Percentiles rank a stretch among this genome's conserved stretches.
Conservation (phyloP, 1,140 invertebrate species). For the Panagrolaimus sp. region DNA sequence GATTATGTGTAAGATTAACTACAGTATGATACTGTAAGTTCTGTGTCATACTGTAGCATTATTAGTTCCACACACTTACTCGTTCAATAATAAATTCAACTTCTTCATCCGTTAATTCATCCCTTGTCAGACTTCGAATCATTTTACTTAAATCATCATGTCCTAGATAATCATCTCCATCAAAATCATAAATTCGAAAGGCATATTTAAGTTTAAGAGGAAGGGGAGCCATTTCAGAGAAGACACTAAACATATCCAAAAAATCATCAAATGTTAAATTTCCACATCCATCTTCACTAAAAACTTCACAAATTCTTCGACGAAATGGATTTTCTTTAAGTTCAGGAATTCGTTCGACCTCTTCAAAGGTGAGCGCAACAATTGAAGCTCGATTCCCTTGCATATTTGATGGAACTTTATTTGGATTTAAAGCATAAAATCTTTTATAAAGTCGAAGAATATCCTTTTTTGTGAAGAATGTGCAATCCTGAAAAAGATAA, state of each 20-base stretch:
- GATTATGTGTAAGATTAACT: too few species aligned
- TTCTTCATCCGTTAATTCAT: constrained; percentile 79
- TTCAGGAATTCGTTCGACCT: constrained; percentile 79
- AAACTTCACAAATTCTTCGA: constrained; percentile 80
- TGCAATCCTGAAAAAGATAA: constrained; percentile 63
- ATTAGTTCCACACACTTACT: constrained; percentile 52
- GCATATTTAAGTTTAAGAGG: constrained; percentile 88
- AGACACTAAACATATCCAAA: constrained; percentile 78
- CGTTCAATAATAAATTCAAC: constrained; percentile 66
- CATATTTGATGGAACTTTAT: constrained; percentile 60
- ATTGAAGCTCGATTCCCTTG: constrained; percentile 66
- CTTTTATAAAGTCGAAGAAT: constrained; percentile 62
- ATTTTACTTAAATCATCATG: constrained; percentile 76
- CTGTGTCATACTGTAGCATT: background rate
- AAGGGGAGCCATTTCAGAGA: constrained; percentile 79
- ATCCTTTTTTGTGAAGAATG: constrained; percentile 65
- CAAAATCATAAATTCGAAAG: constrained; percentile 91
- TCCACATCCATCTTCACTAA: constrained; percentile 77
- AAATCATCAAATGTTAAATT: constrained; percentile 92
- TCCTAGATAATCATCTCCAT: constrained; percentile 81
- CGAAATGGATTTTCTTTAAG: constrained; percentile 94
- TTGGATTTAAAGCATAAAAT: constrained; percentile 58
- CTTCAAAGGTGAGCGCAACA: constrained; percentile 73
- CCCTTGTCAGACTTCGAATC: constrained; percentile 74
- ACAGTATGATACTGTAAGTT: background rate